phyloP scores from a whole-genome alignment of 2,113 vertebrate genomes.

The Caranx melampygus region DNA sequence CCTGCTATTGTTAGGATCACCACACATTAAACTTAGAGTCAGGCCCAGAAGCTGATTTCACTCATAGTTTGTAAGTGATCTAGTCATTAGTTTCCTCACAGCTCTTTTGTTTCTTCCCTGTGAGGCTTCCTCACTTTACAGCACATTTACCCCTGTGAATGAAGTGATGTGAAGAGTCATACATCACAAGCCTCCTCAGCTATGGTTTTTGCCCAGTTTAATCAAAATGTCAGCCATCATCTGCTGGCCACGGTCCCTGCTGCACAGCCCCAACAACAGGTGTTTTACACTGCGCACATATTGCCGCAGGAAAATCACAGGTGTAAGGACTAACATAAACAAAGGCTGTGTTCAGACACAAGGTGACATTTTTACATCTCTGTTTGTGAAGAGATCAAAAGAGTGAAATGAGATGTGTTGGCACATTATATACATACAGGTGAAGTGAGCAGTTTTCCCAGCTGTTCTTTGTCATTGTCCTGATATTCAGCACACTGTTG shows the following conservation, averaged over 20 bases:
- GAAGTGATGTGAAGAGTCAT: background rate
- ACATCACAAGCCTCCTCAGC: background rate
- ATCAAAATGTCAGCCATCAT: background rate
- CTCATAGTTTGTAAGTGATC: background rate
- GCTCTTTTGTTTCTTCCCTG: background rate
- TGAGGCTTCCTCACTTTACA: background rate
- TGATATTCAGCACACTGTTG: too few relatives aligned
- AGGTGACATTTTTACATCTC: too few relatives aligned
- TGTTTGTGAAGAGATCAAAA: too few relatives aligned
- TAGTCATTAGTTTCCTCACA: background rate
- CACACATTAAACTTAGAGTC: background rate
- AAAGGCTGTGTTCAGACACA: too few relatives aligned
- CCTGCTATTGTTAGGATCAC: background rate
- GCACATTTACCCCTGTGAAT: background rate
- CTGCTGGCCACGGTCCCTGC: background rate
- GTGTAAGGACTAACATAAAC: background rate
- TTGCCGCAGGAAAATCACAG: background rate
- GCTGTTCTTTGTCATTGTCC: too few relatives aligned
- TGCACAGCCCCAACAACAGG: background rate
- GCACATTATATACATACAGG: too few relatives aligned
- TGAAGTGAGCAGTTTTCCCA: too few relatives aligned
- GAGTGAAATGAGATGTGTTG: too few relatives aligned
- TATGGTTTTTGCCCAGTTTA: background rate
- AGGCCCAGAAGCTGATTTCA: background rate
- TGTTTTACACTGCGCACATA: background rate